A percentile compares a stretch with the other conserved stretches of the same genome.
These are phyloP conservation scores for Agrotis ipsilon DNA, from an alignment of 2,888 invertebrate genomes.

Conservation along the genomic window DNA sequence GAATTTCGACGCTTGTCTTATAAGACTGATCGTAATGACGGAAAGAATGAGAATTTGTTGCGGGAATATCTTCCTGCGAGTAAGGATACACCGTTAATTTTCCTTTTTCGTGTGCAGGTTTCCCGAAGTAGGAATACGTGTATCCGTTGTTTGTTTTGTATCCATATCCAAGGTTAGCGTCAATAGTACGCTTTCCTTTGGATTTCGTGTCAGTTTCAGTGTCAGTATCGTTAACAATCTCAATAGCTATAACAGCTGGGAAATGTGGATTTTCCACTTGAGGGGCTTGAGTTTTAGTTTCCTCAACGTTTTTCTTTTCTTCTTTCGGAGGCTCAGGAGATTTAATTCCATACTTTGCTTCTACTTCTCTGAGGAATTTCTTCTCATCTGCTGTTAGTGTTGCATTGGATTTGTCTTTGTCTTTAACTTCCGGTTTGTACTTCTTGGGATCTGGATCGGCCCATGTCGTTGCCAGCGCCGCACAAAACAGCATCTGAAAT, in stretches of 20 bases:
- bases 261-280: conserved; percentile 73
- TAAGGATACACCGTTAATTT: conserved; percentile 93
- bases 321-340: conserved; percentile 69
- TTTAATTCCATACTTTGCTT: conserved; percentile 87
- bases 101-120: conserved; percentile 84
- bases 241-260: conserved; percentile 92
- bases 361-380: conserved; percentile 87
- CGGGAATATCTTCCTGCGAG: conserved; percentile 92
- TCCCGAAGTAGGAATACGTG: conserved; percentile 88
- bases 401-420: conserved; percentile 75
- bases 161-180: conserved; percentile 94
- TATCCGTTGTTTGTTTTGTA: conserved; percentile 90
- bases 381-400: conserved; percentile 85
- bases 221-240: conserved; percentile 91
- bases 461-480: conserved; percentile 70
- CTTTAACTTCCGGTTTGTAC: conserved; percentile 79
- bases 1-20: conserved; percentile 88
- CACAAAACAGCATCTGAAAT: conserved; percentile 84
- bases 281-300: conserved; percentile 55
- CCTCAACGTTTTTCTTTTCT: conserved; percentile 67
- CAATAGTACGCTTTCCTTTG: conserved; percentile 93
- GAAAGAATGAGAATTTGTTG: conserved; percentile 63
- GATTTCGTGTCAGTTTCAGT: conserved; percentile 88
- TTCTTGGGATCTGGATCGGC: conserved; percentile 87
- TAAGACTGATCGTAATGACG: conserved; percentile 66